Percentiles rank a stretch among this genome's conserved stretches.
Conservation (phyloP, 1,140 invertebrate species). For the Anagrus nilaparvatae region DNA sequence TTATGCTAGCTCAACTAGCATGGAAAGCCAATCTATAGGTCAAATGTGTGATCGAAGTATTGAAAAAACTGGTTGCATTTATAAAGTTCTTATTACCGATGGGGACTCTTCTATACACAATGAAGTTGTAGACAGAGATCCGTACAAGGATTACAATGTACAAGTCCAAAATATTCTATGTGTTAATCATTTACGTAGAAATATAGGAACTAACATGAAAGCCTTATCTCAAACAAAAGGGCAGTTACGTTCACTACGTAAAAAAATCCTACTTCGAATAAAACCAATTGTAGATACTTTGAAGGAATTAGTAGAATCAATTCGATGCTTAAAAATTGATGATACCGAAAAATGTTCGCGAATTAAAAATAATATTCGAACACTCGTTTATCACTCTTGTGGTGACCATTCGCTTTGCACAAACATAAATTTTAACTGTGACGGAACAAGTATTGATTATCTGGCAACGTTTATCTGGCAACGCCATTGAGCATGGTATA, state of each 20-base stretch:
- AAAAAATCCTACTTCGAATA: neutral
- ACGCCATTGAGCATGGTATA: too few relatives aligned
- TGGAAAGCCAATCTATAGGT: neutral
- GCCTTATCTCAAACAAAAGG: slow-evolving; percentile 1
- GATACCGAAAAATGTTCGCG: neutral
- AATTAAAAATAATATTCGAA: neutral
- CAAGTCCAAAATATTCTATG: slow-evolving; percentile 6
- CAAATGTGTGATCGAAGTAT: slow-evolving; percentile 6
- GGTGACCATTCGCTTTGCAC: neutral
- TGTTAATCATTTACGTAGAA: neutral
- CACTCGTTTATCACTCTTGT: neutral
- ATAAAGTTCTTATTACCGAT: slow-evolving; percentile 6
- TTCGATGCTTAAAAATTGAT: neutral
- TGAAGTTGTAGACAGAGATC: neutral
- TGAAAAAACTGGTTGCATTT: slow-evolving; percentile 11
- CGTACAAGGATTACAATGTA: neutral
- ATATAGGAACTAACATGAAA: neutral
- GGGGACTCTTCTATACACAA: slow-evolving; percentile 1
- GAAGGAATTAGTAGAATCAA: neutral
- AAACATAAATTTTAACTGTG: neutral
- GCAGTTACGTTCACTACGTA: neutral
- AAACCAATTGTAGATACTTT: neutral
- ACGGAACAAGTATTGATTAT: neutral
- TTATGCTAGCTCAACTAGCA: neutral
- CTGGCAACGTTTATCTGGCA: too few relatives aligned